Conservation (phyloP, 1,140 invertebrate species). For the Pygmarrhopalites habei region DNA sequence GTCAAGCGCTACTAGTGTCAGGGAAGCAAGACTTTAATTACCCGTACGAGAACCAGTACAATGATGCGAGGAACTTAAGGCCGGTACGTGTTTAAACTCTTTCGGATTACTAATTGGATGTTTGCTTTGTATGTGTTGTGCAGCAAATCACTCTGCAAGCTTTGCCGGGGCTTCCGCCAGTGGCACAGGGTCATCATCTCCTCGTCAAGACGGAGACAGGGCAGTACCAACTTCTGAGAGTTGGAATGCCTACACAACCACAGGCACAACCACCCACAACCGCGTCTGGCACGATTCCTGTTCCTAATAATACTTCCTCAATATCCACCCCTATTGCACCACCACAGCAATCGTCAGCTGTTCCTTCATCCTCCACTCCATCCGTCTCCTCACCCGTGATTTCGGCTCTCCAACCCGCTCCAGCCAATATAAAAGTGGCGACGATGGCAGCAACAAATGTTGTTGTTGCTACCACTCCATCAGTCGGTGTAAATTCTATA, state of each 20-base stretch:
- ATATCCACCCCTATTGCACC: slow-evolving; percentile 27
- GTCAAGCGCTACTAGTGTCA: neutral
- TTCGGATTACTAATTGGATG: slow-evolving; percentile 38
- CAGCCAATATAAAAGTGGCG: neutral
- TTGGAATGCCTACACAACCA: slow-evolving; percentile 56
- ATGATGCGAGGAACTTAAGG: slow-evolving; percentile 33
- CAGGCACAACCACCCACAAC: slow-evolving; percentile 47
- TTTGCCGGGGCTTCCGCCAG: slow-evolving; percentile 70
- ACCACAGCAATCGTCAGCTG: slow-evolving; percentile 3
- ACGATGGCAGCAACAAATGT: neutral
- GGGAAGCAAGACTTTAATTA: slow-evolving; percentile 6
- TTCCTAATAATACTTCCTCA: slow-evolving; percentile 44
- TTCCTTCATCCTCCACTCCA: neutral
- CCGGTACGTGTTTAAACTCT: slow-evolving; percentile 38
- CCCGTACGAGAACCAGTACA: slow-evolving; percentile 21
- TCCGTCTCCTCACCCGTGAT: slow-evolving; percentile 6
- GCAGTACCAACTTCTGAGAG: slow-evolving; percentile 80
- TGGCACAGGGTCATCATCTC: slow-evolving; percentile 62
- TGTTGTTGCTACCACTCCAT: neutral
- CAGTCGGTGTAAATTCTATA: slow-evolving; percentile 4
- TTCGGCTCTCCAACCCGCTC: neutral
- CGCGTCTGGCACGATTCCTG: slow-evolving; percentile 46
- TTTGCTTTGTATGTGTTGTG: slow-evolving; percentile 48
- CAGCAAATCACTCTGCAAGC: slow-evolving; percentile 71
- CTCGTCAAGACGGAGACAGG: slow-evolving; percentile 78